Percentiles rank a stretch among this genome's conserved stretches.
Evolutionary conservation across 2,888 invertebrate species (phyloP).

Genomic region (Andricus curvator): DNA sequence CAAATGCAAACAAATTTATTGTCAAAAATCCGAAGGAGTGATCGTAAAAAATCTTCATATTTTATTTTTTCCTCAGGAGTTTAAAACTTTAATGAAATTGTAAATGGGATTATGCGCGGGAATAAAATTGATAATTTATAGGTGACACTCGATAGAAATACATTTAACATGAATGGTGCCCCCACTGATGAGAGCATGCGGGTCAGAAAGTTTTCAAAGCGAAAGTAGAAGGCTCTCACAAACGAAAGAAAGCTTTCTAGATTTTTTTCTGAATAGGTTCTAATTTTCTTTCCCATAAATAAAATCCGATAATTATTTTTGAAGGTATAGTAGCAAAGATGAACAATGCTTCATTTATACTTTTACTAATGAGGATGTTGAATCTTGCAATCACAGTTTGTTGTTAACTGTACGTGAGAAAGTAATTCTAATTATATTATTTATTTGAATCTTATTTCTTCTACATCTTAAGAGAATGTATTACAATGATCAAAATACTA

Average conservation of each 20-base stretch:
- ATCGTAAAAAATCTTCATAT: not conserved
- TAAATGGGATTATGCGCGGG: not conserved
- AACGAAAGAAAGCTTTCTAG: conserved; percentile 11
- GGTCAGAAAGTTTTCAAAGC: conserved; percentile 17
- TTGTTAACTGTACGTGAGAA: not conserved
- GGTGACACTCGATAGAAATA: not conserved
- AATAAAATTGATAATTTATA: conserved; percentile 27
- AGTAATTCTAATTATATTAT: not conserved
- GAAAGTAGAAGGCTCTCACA: not conserved
- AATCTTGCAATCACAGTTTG: no score
- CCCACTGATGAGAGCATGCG: conserved; percentile 10
- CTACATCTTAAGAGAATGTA: not conserved
- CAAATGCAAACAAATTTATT: not conserved
- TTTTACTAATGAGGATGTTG: not conserved
- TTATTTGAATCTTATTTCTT: not conserved
- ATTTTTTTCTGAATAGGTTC: conserved; percentile 12
- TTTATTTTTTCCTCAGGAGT: not conserved
- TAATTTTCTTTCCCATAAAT: conserved; percentile 9
- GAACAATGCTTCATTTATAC: conserved; percentile 11
- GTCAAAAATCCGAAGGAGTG: not conserved
- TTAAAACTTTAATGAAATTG: not conserved
- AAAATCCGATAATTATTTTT: not conserved
- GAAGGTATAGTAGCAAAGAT: not conserved
- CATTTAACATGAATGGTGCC: not conserved
- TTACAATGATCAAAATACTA: not conserved